Evolutionary conservation across 2,888 invertebrate species (phyloP).

Genomic region (Thysanoteuthis rhombus): DNA sequence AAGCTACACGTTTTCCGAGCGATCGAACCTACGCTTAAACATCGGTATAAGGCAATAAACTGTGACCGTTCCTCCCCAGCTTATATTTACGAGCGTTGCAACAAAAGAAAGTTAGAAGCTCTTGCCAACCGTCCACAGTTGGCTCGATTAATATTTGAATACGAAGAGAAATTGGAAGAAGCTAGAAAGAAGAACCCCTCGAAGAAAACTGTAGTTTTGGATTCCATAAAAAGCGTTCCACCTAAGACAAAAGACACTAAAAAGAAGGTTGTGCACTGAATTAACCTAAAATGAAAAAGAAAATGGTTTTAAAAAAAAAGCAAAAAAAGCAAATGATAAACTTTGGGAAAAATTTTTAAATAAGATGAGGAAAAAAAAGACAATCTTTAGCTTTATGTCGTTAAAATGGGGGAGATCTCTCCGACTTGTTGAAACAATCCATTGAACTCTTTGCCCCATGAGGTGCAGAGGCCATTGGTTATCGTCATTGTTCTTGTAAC

Average conservation of each 20-base stretch:
- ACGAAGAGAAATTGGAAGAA: constrained; percentile 44
- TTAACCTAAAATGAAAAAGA: not conserved
- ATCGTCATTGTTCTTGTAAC: no score
- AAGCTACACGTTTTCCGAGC: constrained; percentile 80
- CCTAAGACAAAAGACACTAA: not conserved
- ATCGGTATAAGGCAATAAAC: constrained; percentile 67
- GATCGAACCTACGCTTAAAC: constrained; percentile 81
- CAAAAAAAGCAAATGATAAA: no score
- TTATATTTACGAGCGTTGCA: constrained; percentile 52
- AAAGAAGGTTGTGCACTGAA: not conserved
- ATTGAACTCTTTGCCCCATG: no score
- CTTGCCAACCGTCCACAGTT: constrained; percentile 62
- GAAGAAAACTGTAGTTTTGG: not conserved
- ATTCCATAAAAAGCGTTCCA: not conserved
- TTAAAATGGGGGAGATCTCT: no score
- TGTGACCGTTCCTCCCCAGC: constrained; percentile 54
- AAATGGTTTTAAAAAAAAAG: not conserved
- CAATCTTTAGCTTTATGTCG: no score
- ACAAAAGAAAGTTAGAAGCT: constrained; percentile 51
- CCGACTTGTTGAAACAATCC: no score
- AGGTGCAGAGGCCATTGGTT: no score
- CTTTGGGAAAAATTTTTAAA: no score
- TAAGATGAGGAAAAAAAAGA: no score
- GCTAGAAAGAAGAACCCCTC: not conserved
- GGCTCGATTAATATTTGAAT: constrained; percentile 62